Conservation (phyloP, 2,113 vertebrate genomes). For the Gallinago jamesoni region DNA sequence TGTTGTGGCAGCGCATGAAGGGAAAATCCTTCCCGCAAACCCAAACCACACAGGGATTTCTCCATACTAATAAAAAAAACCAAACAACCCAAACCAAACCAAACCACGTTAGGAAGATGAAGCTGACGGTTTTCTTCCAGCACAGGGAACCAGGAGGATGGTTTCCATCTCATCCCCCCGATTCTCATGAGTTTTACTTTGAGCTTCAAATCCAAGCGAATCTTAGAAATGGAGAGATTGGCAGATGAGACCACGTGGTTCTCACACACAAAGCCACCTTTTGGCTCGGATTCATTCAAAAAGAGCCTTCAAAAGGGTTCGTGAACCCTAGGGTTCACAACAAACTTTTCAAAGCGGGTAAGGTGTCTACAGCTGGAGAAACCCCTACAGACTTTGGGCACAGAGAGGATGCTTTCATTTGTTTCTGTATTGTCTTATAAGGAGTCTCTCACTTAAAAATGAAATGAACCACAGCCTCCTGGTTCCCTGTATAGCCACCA, state of each 20-base stretch:
- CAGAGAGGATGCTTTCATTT: neutral
- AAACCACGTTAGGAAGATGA: neutral
- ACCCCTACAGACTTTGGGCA: neutral
- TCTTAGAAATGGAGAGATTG: neutral
- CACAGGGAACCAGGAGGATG: neutral
- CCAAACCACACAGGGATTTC: conserved; percentile 51
- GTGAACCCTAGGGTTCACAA: neutral
- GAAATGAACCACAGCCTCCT: neutral
- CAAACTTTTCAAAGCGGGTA: neutral
- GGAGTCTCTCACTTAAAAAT: neutral
- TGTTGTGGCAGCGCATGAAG: conserved; percentile 62
- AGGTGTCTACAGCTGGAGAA: neutral
- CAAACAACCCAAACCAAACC: neutral
- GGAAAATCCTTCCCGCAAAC: conserved; percentile 56
- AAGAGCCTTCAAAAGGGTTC: neutral
- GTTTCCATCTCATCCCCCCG: neutral
- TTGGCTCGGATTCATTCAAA: neutral
- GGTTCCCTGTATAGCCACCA: neutral
- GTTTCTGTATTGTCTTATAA: neutral
- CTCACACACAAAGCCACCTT: neutral
- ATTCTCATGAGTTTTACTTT: neutral
- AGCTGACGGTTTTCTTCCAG: neutral
- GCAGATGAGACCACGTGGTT: neutral
- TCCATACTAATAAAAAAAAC: neutral
- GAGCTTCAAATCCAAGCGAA: neutral